Base-by-base conservation (phyloP, 2,888 invertebrate species). In the Cheilosia variabilis region DNA sequence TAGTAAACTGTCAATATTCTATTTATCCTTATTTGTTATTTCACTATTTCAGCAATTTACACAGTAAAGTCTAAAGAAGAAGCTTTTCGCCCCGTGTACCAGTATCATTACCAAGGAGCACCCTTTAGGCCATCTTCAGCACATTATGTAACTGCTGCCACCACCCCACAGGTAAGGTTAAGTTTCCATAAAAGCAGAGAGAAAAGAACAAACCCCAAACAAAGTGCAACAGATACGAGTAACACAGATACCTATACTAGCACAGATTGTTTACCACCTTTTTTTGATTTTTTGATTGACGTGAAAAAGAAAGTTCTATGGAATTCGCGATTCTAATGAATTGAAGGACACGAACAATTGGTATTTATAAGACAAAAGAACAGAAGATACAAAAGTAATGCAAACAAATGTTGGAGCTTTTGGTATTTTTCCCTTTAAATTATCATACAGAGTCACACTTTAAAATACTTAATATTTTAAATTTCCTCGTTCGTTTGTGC, bases 101-200 rank as follows among this genome's bases (percentile, higher is more conserved):
- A 88, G 5, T 76, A 88, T 45, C 69, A 79, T n/a, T 68, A 84
- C n/a, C 89, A 86, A 19, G 75, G 62, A 27, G 80, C 77, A 68
- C 66, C 57, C 52, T 24, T 66, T 2, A 89, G 87, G 69, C 88
- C 90, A 31, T 89, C 90, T 4, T 88, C 91, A 4, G 81, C 89
- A 17, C 89, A 89, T 10, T 91, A 91, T 71, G 88, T 89, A n/a
- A 84, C 83, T 13, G 84, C 90, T 47, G 90, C 89, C 15, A 89
- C 90, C 9, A 87, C 87, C 31, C 89, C 88, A 9, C 90, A 91
- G 89, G 90, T 90, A 88, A 87, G 87, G 57, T 43, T 58, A 13
- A n/a, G 22, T 50, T 4, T 2, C 4, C 22, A 13, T 5, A 9
- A 19, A 27, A 41, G 9, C 43, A n/a, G 17, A 43, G 10, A 24